Evolutionary conservation across 2,888 invertebrate species (phyloP), one percentile per base, ranked within the genome.

Genomic region (Xanthia icteritia): DNA sequence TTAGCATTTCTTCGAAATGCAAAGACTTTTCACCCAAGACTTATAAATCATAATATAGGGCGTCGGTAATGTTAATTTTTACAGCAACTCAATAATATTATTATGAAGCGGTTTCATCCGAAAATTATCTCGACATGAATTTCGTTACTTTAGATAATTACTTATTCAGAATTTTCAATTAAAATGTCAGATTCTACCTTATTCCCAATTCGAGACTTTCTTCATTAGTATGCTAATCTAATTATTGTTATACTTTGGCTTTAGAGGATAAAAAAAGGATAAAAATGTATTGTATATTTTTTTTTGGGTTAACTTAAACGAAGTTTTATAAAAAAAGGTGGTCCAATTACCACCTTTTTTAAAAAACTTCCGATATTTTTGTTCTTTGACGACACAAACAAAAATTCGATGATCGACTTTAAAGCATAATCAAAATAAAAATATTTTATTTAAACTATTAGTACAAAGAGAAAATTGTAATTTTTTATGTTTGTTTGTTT

Each of bases 161-260:
- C 78, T 83, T 79, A 86, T 89, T 87, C 82, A 89, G 85, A 83
- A 84, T 87, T 89, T 84, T 87, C 89, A 89, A 89, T 89, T 88
- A 88, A 84, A 86, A 82, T 82, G 85, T 79, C 83, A 81, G 81
- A 88, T 81, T 79, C 72, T 75, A 77, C 79, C 76, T 84, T 82
- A 78, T 78, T 89, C 63, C 71, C 72, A 76, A 80, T 82, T 77
- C 69, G 80, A 78, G 81, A 73, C 68, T 79, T 77, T 71, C 85
- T 86, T 87, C 86, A 87, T 91, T 90, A 90, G 83, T 87, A 91
- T 91, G 91, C 79, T 88, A 90, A 91, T 90, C 76, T 87, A 89
- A 91, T 89, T 88, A 71, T 83, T 80, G 68, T 82, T 84, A 71
- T 84, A 87, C 77, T 85, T 82, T 79, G 82, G 73, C 64, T 81